Evolutionary conservation across 2,888 invertebrate species (phyloP).

Genomic region (Bursaphelenchus okinawaensis): DNA sequence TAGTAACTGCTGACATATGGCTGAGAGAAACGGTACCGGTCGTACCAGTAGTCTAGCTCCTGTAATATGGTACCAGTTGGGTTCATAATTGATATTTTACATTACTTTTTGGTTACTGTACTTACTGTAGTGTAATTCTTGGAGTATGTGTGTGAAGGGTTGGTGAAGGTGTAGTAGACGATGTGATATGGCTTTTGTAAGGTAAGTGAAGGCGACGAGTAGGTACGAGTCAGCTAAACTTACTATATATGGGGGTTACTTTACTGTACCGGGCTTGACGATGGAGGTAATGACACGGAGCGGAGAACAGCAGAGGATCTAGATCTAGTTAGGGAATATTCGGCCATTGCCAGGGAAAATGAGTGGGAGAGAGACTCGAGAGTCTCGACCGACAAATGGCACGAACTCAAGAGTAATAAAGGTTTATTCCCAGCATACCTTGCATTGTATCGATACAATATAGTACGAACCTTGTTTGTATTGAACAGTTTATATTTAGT

Average conservation of each 20-base stretch:
- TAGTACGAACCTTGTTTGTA: too few relatives aligned
- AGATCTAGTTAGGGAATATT: slow-evolving; percentile 43
- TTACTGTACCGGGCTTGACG: background rate
- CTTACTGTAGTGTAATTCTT: background rate
- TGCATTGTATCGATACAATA: too few relatives aligned
- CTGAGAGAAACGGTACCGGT: slow-evolving; percentile 14
- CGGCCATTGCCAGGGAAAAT: background rate
- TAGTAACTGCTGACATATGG: background rate
- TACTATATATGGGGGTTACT: background rate
- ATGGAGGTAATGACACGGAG: slow-evolving; percentile 24
- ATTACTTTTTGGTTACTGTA: background rate
- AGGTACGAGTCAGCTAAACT: background rate
- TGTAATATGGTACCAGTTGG: too few relatives aligned
- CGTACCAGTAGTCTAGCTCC: slow-evolving; percentile 20
- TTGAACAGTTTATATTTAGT: too few relatives aligned
- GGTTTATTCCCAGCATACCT: background rate
- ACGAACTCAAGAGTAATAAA: background rate
- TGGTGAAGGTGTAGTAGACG: background rate
- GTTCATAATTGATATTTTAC: too few relatives aligned
- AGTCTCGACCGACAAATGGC: too few relatives aligned
- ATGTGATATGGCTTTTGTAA: background rate
- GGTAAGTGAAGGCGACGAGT: background rate
- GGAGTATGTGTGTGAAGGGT: background rate
- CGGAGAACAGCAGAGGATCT: slow-evolving; percentile 41
- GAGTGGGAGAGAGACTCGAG: background rate